Evolutionary conservation across 2,113 vertebrate genomes (phyloP), one percentile per base, ranked within the genome.

Genomic region (Procavia capensis): DNA sequence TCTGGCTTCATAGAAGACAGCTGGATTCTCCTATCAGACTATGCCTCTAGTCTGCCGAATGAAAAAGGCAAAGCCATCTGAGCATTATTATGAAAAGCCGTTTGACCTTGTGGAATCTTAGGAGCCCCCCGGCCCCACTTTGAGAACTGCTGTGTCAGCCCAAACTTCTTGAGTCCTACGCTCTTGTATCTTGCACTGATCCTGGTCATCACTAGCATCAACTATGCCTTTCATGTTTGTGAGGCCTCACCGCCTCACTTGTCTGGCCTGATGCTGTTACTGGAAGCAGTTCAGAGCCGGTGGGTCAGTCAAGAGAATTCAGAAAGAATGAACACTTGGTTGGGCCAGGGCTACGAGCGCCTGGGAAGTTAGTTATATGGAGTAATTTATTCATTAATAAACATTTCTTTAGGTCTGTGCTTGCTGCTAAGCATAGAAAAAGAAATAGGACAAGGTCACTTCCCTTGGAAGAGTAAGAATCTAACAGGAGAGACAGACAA

Each of bases 401-500:
- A 45, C 59, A 66, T 93, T 91, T 97, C 43, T 85, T 22, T 39
- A 54, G 85, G 61, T 39, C 7, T 89, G 39, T 57, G 22, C 47
- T 92, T 90, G 85, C 41, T 59, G 50, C 43, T 90, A 27, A 57
- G 24, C 43, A 78, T 88, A 50, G 63, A 84, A 72, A 59, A 34
- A 88, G 9, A 96, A 95, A 47, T 39, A 90, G 25, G 54, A 72
- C 96, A 96, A 94, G 66, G 89, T 59, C 43, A 92, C 13, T 68
- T 94, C 9, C 19, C 39, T 39, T 66, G 66, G 68, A 57, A 88
- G 94, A 90, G 72, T 80, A 88, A 95, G 64, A 70, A n/a, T 27
- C 1, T 43, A 74, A 54, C 20, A 39, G 2, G 25, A 7, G 59
- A 45, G n/a, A 64, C 36, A 91, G 84, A 95, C 36, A 93, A 59